phyloP scores from a whole-genome alignment of 2,113 vertebrate species.

The Felis catus region F.catus_Fca126_mat1.0 CM031415.1:71629001-71629500 shows the following conservation, averaged over 20 bases:
- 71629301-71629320: constrained; percentile 67
- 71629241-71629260: constrained; percentile 23
- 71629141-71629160: constrained; percentile 80
- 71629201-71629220: constrained; percentile 43
- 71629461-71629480: neutral
- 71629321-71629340: neutral
- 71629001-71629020: neutral
- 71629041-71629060: neutral
- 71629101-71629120: constrained; percentile 59
- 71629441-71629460: neutral
- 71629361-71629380: neutral
- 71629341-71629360: neutral
- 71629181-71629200: constrained; percentile 83
- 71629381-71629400: neutral
- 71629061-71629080: constrained; percentile 41
- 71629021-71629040: neutral
- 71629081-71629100: constrained; percentile 58
- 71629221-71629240: constrained; percentile 18
- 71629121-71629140: constrained; percentile 81
- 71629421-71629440: neutral
- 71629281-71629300: neutral
- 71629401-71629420: neutral
- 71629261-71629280: constrained; percentile 80
- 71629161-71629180: constrained; percentile 72
- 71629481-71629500: neutral